Percentiles rank a stretch among this genome's conserved stretches.
Evolutionary conservation across 2,113 vertebrate species (phyloP).

Genomic region (Lethenteron reissneri): DNA sequence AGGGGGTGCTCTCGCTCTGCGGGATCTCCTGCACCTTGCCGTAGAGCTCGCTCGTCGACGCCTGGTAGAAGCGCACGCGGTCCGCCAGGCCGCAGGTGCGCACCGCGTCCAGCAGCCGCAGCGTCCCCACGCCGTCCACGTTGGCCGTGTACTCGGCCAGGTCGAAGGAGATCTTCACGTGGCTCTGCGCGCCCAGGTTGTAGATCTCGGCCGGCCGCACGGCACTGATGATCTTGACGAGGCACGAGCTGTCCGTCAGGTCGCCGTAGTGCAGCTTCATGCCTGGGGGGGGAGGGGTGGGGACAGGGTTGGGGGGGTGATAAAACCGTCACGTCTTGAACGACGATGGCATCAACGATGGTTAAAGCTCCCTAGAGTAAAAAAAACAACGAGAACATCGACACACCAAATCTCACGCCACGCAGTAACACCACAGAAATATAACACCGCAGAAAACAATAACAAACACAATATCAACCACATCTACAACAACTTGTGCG

Average conservation of each 20-base stretch:
- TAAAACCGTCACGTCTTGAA: no score
- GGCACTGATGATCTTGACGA: conserved; percentile 91
- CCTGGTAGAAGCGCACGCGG: conserved; percentile 82
- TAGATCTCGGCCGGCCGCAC: conserved; percentile 84
- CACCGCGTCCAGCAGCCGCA: conserved; percentile 69
- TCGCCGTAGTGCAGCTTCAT: conserved; percentile 96
- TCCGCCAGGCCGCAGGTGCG: conserved; percentile 78
- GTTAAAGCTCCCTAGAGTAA: no score
- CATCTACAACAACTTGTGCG: no score
- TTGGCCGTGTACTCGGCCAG: conserved; percentile 90
- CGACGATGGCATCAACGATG: no score
- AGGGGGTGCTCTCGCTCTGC: conserved; percentile 82
- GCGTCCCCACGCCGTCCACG: conserved; percentile 75
- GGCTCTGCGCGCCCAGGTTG: conserved; percentile 89
- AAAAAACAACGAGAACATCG: no score
- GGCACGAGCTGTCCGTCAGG: conserved; percentile 86
- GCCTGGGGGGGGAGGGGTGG: conserved; percentile 24
- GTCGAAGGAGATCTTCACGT: conserved; percentile 96
- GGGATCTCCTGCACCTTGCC: conserved; percentile 97
- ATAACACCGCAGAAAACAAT: no score
- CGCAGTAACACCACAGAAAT: no score
- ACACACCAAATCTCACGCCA: no score
- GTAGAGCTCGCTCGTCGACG: conserved; percentile 86
- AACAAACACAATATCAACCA: no score
- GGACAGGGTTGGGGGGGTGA: no score